These are phyloP conservation scores for Chaitophorus viminalis DNA, from an alignment of 2,888 invertebrate genomes.

Conservation along the genomic window DNA sequence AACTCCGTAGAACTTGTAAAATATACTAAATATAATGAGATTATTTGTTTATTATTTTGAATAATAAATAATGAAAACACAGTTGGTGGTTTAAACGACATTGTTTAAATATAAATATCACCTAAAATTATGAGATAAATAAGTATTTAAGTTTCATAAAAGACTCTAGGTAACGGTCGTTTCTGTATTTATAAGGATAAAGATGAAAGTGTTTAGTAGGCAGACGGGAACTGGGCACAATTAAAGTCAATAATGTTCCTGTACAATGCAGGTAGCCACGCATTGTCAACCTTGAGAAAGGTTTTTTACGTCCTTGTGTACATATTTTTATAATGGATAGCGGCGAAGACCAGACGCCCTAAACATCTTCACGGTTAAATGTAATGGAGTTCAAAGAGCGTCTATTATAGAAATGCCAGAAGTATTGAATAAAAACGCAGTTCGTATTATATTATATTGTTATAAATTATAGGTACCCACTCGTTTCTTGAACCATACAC, in stretches of 20 bases:
- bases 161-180: background rate
- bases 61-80: background rate
- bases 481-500: background rate
- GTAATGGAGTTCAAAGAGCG: background rate
- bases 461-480: background rate
- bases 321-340: slow-evolving; percentile 49
- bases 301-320: slow-evolving; percentile 42
- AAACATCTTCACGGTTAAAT: slow-evolving; percentile 16
- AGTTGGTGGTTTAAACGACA: background rate
- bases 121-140: background rate
- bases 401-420: slow-evolving; percentile 4
- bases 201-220: background rate
- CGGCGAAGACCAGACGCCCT: background rate
- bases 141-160: background rate
- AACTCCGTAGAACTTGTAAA: too few species aligned
- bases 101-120: background rate
- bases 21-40: background rate
- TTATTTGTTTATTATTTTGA: background rate
- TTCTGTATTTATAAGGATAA: background rate
- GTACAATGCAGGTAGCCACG: slow-evolving; percentile 5
- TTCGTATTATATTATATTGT: background rate
- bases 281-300: slow-evolving; percentile 36
- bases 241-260: slow-evolving; percentile 20
- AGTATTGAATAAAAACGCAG: background rate
- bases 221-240: slow-evolving; percentile 30